phyloP scores from a whole-genome alignment of 2,113 vertebrate species.

The Potamarius usumacintae region DNA sequence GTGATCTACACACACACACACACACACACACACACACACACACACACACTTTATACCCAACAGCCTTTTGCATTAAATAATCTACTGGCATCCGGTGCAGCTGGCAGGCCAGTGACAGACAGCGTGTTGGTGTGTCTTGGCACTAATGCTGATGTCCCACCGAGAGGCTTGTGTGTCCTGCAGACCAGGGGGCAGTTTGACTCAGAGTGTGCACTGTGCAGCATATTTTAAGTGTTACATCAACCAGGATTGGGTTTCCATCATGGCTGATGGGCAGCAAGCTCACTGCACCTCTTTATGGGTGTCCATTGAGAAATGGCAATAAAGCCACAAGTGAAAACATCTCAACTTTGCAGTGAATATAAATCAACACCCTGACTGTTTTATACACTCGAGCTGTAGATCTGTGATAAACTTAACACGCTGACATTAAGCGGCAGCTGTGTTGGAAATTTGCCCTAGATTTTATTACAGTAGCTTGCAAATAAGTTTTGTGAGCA shows the following conservation, averaged over 20 bases:
- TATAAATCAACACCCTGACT: slow-evolving; percentile 8
- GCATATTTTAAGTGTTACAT: slow-evolving; percentile 54
- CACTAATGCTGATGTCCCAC: slow-evolving; percentile 44
- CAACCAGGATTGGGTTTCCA: slow-evolving; percentile 61
- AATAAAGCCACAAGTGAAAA: slow-evolving; percentile 32
- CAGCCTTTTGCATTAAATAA: slow-evolving; percentile 44
- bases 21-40: slow-evolving; percentile 24
- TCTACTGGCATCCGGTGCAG: slow-evolving; percentile 54
- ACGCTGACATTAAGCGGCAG: slow-evolving; percentile 3
- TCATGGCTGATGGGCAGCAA: slow-evolving; percentile 2
- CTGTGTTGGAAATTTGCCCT: background rate
- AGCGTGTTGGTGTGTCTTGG: slow-evolving; percentile 35
- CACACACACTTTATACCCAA: background rate
- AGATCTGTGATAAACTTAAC: slow-evolving; percentile 2
- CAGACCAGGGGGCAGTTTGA: slow-evolving; percentile 34
- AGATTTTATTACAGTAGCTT: slow-evolving; percentile 30
- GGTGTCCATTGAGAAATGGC: slow-evolving; percentile 46
- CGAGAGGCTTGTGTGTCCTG: slow-evolving; percentile 10
- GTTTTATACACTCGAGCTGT: slow-evolving; percentile 1
- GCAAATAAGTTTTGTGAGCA: slow-evolving; percentile 9
- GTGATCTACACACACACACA: slow-evolving; percentile 10
- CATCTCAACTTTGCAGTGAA: background rate
- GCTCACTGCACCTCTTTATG: slow-evolving; percentile 23
- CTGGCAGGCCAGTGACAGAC: slow-evolving; percentile 59
- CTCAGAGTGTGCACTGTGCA: slow-evolving; percentile 35